Percentiles rank a stretch among this genome's conserved stretches.
These are phyloP conservation scores for Dromiciops gliroides DNA, from an alignment of 2,113 vertebrate species.

Conservation along the genomic window DNA sequence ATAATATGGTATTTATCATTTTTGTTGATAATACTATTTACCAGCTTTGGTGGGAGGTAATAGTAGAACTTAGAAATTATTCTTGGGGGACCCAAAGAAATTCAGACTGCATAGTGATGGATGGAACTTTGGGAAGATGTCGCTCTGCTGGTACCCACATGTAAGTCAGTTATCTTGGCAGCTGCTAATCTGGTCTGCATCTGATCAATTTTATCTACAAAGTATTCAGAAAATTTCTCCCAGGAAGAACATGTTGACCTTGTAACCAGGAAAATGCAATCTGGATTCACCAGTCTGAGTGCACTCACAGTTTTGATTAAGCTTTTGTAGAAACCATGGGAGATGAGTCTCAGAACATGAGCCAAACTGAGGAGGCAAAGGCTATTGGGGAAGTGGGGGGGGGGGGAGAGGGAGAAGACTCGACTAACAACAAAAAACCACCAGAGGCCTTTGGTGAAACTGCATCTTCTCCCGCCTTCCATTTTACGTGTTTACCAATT, in stretches of 20 bases:
- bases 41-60: background rate
- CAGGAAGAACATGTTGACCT: slow-evolving; percentile 67
- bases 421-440: background rate
- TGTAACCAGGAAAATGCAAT: slow-evolving; percentile 55
- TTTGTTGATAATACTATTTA: background rate
- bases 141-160: slow-evolving; percentile 4
- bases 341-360: slow-evolving; percentile 73
- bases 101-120: background rate
- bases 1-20: background rate
- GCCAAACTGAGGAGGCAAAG: slow-evolving; percentile 62
- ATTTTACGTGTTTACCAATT: slow-evolving; percentile 76
- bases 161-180: slow-evolving; percentile 9
- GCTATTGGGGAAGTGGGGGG: slow-evolving; percentile 16
- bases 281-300: slow-evolving; percentile 58
- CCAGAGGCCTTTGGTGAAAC: slow-evolving; percentile 24
- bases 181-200: slow-evolving; percentile 66
- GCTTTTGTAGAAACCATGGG: slow-evolving; percentile 44
- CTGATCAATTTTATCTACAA: slow-evolving; percentile 74
- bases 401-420: background rate
- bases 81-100: rapidly evolving
- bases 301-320: slow-evolving; percentile 67
- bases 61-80: background rate
- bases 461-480: slow-evolving; percentile 61
- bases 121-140: background rate
- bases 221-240: slow-evolving; percentile 72